A percentile compares a stretch with the other conserved stretches of the same genome.
These are phyloP conservation scores for Pyrrhia umbra DNA, from an alignment of 2,888 invertebrate genomes.

Conservation along the genomic window DNA sequence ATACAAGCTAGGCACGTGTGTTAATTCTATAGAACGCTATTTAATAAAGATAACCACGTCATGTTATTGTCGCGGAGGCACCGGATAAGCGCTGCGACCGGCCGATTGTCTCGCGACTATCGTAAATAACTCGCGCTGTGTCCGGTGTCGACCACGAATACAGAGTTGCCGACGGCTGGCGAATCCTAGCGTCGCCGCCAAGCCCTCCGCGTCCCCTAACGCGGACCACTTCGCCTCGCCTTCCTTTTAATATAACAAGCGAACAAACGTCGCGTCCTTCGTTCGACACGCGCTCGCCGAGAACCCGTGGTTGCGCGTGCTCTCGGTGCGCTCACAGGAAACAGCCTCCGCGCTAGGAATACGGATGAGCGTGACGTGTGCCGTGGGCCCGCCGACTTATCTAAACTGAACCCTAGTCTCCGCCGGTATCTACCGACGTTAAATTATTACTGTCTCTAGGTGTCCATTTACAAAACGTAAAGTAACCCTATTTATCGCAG, in stretches of 20 bases:
- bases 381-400: constrained; percentile 68
- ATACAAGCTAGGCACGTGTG: constrained; percentile 83
- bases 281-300: constrained; percentile 67
- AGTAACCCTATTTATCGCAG: constrained; percentile 67
- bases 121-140: constrained; percentile 88
- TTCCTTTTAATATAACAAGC: constrained; percentile 50
- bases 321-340: constrained; percentile 81
- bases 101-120: constrained; percentile 88
- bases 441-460: constrained; percentile 68
- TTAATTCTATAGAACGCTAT: constrained; percentile 84
- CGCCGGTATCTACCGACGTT: constrained; percentile 68
- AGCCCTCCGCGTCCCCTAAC: constrained; percentile 61
- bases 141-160: constrained; percentile 86
- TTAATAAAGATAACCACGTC: constrained; percentile 88
- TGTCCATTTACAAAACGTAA: constrained; percentile 67
- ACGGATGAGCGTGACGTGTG: constrained; percentile 85
- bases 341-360: constrained; percentile 83
- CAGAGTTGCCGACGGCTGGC: constrained; percentile 82
- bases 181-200: constrained; percentile 72
- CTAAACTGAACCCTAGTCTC: constrained; percentile 66
- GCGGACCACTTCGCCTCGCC: constrained; percentile 41
- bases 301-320: constrained; percentile 69
- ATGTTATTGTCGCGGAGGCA: constrained; percentile 86
- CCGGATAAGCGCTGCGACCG: constrained; percentile 87
- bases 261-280: constrained; percentile 49